These are phyloP conservation scores for Reticulitermes speratus DNA, from an alignment of 1,140 invertebrate species.

Conservation along the genomic window DNA sequence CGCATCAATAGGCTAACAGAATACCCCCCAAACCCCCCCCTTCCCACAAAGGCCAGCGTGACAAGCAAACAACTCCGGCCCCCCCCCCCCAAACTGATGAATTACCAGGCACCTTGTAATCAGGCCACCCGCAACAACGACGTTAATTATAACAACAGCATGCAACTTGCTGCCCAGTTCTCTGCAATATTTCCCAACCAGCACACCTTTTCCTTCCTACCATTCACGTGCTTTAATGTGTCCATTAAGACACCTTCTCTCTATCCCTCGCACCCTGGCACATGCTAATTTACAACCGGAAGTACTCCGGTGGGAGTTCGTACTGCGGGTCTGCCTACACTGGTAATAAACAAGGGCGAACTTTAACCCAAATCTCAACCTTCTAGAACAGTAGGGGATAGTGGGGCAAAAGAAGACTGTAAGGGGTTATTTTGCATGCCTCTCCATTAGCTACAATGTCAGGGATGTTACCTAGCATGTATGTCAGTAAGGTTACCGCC, in stretches of 20 bases:
- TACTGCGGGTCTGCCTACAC: neutral
- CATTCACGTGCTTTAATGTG: constrained; percentile 1
- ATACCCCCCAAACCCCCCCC: neutral
- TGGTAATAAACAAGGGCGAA: constrained; percentile 1
- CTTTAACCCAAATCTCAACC: neutral
- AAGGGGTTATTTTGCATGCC: neutral
- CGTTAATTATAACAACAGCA: neutral
- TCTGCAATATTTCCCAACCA: neutral
- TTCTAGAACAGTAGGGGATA: neutral
- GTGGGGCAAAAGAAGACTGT: neutral
- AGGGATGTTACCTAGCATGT: neutral
- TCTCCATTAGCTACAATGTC: neutral
- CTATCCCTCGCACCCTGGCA: neutral
- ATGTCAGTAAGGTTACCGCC: neutral
- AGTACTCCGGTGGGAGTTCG: neutral
- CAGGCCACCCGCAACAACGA: neutral
- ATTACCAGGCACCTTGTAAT: constrained; percentile 6
- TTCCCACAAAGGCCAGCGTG: neutral
- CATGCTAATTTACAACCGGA: constrained; percentile 15
- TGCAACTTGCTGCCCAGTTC: neutral
- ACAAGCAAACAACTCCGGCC: neutral
- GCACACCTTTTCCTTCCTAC: neutral
- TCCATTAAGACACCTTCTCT: neutral
- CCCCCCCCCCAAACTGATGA: neutral
- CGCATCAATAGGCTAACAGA: neutral